phyloP scores from a whole-genome alignment of 2,113 vertebrate genomes.

The Procavia capensis region DNA sequence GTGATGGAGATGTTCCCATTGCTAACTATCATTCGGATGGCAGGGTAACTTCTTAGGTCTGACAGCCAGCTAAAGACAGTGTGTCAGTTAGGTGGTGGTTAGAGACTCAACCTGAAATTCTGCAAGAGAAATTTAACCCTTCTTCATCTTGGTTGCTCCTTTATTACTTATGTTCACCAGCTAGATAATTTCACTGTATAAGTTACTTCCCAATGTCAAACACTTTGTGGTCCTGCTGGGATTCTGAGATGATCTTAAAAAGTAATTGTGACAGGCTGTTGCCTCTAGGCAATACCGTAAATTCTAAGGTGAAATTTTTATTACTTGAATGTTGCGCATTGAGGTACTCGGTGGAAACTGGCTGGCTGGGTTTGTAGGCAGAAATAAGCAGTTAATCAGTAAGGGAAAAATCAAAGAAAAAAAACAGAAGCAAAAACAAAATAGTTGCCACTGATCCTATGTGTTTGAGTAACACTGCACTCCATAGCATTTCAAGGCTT shows the following conservation, averaged over 20 bases:
- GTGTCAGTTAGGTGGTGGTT: not conserved
- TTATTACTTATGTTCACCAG: constrained; percentile 43
- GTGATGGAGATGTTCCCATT: constrained; percentile 43
- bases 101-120: not conserved
- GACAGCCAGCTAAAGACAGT: not conserved
- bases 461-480: not conserved
- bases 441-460: not conserved
- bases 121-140: not conserved
- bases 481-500: not conserved
- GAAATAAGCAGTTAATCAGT: not conserved
- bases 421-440: not conserved
- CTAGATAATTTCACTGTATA: not conserved
- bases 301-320: not conserved
- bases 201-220: constrained; percentile 14
- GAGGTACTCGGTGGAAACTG: not conserved
- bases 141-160: not conserved
- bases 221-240: not conserved
- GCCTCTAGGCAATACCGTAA: not conserved
- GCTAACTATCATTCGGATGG: not conserved
- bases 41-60: not conserved
- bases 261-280: not conserved
- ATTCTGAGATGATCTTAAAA: not conserved
- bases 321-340: not conserved
- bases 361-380: not conserved
- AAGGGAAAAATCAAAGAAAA: not conserved